These are phyloP conservation scores for Buathra laborator DNA, from an alignment of 2,888 invertebrate species.

Conservation along the genomic window DNA sequence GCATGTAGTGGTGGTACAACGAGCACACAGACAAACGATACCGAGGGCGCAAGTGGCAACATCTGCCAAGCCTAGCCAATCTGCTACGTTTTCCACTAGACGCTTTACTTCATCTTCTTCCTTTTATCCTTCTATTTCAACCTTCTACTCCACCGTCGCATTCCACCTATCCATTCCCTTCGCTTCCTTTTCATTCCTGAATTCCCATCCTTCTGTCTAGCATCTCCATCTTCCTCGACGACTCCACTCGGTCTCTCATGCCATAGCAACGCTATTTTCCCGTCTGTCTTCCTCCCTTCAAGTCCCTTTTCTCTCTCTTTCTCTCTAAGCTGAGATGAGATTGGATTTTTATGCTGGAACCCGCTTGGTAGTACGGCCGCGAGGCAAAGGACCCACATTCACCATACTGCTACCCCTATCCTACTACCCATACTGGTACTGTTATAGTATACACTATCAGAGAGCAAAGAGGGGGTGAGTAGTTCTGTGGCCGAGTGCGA, in stretches of 20 bases:
- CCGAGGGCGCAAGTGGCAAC: conserved; percentile 55
- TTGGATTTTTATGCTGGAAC: conserved; percentile 78
- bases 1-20: neutral
- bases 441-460: conserved; percentile 9
- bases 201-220: conserved; percentile 32
- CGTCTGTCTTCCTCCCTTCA: conserved; percentile 46
- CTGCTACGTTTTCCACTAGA: conserved; percentile 46
- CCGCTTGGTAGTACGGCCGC: conserved; percentile 61
- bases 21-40: conserved; percentile 6
- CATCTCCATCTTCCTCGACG: conserved; percentile 43
- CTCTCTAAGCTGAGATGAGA: conserved; percentile 72
- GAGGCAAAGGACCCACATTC: conserved; percentile 68
- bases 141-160: conserved; percentile 34
- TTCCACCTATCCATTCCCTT: conserved; percentile 56
- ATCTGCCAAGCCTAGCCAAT: conserved; percentile 68
- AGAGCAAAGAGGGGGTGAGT: conserved; percentile 23
- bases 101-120: conserved; percentile 26
- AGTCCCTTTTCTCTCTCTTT: conserved; percentile 46
- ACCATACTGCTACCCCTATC: conserved; percentile 43
- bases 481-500: conserved; percentile 40
- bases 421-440: conserved; percentile 45
- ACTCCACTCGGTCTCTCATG: conserved; percentile 41
- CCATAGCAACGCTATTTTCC: conserved; percentile 31
- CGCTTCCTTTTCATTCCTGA: conserved; percentile 28
- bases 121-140: conserved; percentile 34